These are phyloP conservation scores for Bradypodion pumilum DNA, from an alignment of 2,797 vertebrate species.

Conservation along the genomic window DNA sequence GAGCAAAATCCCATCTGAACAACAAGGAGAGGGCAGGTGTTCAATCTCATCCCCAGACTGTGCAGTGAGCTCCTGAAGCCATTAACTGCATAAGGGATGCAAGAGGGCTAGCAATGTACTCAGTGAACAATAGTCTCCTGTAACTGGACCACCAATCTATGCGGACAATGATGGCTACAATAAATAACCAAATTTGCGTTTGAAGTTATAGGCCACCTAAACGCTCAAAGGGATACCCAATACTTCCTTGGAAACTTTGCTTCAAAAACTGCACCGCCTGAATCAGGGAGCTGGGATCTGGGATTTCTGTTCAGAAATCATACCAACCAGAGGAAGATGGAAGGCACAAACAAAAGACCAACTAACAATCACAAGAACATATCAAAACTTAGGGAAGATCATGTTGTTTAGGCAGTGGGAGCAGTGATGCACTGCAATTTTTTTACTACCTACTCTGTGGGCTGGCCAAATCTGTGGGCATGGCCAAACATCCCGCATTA, in stretches of 20 bases:
- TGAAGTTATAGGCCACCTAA: background rate
- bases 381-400: background rate
- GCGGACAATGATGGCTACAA: no score
- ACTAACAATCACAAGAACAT: background rate
- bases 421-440: no score
- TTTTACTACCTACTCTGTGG: no score
- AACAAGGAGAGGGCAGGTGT: background rate
- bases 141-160: background rate
- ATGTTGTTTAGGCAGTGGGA: background rate
- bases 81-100: background rate
- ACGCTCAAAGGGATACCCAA: background rate
- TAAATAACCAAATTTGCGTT: background rate
- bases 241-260: background rate
- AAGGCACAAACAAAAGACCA: background rate
- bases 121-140: background rate
- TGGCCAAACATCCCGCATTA: no score
- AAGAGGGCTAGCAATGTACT: background rate
- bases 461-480: no score
- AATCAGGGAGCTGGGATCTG: background rate
- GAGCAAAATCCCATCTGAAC: background rate
- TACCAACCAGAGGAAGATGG: no score
- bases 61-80: background rate
- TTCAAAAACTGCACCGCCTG: background rate
- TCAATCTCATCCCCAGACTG: background rate
- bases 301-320: no score